These are phyloP conservation scores for Drosophila prolongata DNA, from an alignment of 2,888 invertebrate genomes.

Conservation along the genomic window DNA sequence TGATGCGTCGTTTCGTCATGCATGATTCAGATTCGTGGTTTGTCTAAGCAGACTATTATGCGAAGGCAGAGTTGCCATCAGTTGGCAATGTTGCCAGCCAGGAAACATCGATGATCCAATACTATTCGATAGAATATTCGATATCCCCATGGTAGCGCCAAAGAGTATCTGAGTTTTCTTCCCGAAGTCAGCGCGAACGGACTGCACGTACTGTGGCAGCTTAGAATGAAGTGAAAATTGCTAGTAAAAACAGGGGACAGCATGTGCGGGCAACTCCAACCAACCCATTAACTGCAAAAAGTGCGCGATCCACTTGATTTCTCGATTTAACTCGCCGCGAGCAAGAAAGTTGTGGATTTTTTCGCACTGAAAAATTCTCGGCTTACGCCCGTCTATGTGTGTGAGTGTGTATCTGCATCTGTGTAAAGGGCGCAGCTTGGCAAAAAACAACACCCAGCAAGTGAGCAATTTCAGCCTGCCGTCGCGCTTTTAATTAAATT, in stretches of 20 bases:
- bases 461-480: slow-evolving; percentile 18
- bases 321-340: slow-evolving; percentile 40
- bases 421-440: slow-evolving; percentile 71
- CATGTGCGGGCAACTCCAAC: slow-evolving; percentile 43
- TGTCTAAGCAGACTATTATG: too few relatives aligned
- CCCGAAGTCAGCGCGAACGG: slow-evolving; percentile 14
- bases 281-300: slow-evolving; percentile 32
- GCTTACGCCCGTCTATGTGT: slow-evolving; percentile 40
- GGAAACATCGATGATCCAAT: too few relatives aligned
- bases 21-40: too few relatives aligned
- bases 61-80: too few relatives aligned
- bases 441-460: slow-evolving; percentile 27
- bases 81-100: too few relatives aligned
- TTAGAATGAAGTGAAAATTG: slow-evolving; percentile 72
- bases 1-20: too few relatives aligned
- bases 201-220: slow-evolving; percentile 18
- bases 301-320: slow-evolving; percentile 33
- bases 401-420: slow-evolving; percentile 44
- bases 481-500: slow-evolving; percentile 52
- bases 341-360: slow-evolving; percentile 32
- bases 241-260: slow-evolving; percentile 40
- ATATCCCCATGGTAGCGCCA: background rate
- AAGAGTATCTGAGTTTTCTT: slow-evolving; percentile 9
- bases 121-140: too few relatives aligned
- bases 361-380: slow-evolving; percentile 44